Percentiles rank a stretch among this genome's conserved stretches.
Evolutionary conservation across 2,797 vertebrate species (phyloP).

Genomic region (Capromys pilorides): DNA sequence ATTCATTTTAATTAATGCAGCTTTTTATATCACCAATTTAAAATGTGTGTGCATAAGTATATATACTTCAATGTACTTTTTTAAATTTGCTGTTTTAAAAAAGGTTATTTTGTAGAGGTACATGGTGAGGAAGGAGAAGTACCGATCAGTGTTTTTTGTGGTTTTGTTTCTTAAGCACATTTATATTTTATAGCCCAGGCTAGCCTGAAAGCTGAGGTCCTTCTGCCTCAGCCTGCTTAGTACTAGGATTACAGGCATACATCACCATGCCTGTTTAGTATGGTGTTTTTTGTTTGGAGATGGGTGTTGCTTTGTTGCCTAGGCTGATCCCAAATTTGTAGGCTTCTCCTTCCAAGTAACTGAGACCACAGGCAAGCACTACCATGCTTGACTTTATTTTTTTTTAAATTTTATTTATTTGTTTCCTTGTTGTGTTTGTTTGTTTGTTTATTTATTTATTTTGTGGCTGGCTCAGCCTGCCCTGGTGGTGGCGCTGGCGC

Average conservation of each 20-base stretch:
- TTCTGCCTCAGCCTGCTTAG: not conserved
- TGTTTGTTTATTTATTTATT: too few species aligned
- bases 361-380: not conserved
- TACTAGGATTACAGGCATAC: not conserved
- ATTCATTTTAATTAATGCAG: conserved; percentile 24
- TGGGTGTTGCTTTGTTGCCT: not conserved
- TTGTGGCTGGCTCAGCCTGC: too few species aligned
- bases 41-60: not conserved
- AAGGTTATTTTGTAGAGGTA: not conserved
- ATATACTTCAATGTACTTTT: not conserved
- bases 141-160: not conserved
- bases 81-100: not conserved
- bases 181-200: not conserved
- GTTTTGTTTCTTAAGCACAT: not conserved
- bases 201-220: not conserved
- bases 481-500: too few species aligned
- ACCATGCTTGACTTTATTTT: too few species aligned
- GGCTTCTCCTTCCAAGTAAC: not conserved
- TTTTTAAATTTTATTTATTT: too few species aligned
- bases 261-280: not conserved
- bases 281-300: not conserved
- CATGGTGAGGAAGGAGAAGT: not conserved
- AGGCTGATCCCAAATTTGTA: not conserved
- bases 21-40: not conserved
- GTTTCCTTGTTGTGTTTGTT: too few species aligned